These are phyloP conservation scores for Enhydra lutris DNA, from an alignment of 2,113 vertebrate species.

Conservation along the genomic window DNA sequence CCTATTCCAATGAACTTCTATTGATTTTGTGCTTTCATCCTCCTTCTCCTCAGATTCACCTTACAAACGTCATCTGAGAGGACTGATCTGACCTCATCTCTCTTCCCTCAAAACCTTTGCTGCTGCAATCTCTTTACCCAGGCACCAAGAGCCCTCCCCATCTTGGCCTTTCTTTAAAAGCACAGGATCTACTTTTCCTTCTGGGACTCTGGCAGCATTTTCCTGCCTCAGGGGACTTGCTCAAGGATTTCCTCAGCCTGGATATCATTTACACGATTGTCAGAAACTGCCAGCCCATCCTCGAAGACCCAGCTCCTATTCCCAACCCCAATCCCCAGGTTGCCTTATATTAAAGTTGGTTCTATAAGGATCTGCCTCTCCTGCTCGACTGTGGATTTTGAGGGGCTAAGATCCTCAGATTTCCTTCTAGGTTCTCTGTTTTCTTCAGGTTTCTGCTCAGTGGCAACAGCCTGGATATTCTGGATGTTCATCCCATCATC, in stretches of 20 bases:
- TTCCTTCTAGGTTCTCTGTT: background rate
- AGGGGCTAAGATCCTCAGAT: background rate
- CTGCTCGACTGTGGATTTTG: rapidly evolving
- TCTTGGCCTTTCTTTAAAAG: background rate
- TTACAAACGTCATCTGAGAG: background rate
- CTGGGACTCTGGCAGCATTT: background rate
- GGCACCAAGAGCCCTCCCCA: rapidly evolving
- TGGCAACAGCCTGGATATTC: background rate
- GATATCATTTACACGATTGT: background rate
- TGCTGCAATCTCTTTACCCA: background rate
- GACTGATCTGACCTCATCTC: background rate
- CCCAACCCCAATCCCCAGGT: background rate
- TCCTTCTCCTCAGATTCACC: background rate
- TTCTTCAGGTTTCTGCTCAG: background rate
- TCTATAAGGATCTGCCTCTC: background rate
- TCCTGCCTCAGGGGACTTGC: background rate
- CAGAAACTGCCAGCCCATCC: background rate
- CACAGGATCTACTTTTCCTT: background rate
- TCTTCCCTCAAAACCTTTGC: background rate
- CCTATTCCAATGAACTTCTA: background rate
- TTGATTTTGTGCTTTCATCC: background rate
- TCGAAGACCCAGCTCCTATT: background rate
- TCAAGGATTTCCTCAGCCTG: background rate
- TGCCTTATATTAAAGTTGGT: background rate
- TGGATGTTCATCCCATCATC: rapidly evolving